Base-by-base conservation (phyloP, 2,113 vertebrate species). In the Eulemur macaco region DNA sequence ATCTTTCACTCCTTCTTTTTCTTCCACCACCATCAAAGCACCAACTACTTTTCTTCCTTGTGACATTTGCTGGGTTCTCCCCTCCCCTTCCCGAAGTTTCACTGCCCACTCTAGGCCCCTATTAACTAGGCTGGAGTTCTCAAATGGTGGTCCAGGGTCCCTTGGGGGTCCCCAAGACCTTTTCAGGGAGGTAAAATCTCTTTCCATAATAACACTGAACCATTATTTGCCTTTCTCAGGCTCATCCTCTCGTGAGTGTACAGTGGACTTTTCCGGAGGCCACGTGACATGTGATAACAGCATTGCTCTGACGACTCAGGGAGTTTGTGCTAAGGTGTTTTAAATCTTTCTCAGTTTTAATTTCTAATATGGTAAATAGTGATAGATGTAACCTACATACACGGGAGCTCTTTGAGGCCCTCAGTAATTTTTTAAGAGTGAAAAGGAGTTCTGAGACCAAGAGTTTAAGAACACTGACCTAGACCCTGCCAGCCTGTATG, bases 221-320 rank as follows among this genome's bases (percentile, higher is more conserved):
- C 1, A 1, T 39, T n/a, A 31, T 37, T 21, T 84, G 23, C n/a
- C 45, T 14, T 69, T 64, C 42, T 13, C 5, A 14, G 1, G 39
- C 27, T 42, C 47, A 6, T 21, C 31, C 23, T 64, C 17, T 60
- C 1, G 10, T 2, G 21, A 64, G n/a, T 9, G 8, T 31, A 8
- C 68, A 15, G 3, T 52, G 54, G 58, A 31, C 14, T 78, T 78
- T 88, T 68, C 78, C 1, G 69, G 77, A 60, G 25, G 18, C 31
- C 39, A 39, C 0, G 1, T 9, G 29, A 14, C 3, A 1, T 14
- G 68, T 1, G 39, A 27, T n/a, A 25, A 58, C 2, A 14, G 14
- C 54, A 18, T 31, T 17, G 14, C 20, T 13, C 14, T 69, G 52
- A 74, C 29, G 84, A 37, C 34, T 8, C 1, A 25, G 18, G 17